phyloP scores from a whole-genome alignment of 2,797 vertebrate species.

The Enteromius mattozi region DNA sequence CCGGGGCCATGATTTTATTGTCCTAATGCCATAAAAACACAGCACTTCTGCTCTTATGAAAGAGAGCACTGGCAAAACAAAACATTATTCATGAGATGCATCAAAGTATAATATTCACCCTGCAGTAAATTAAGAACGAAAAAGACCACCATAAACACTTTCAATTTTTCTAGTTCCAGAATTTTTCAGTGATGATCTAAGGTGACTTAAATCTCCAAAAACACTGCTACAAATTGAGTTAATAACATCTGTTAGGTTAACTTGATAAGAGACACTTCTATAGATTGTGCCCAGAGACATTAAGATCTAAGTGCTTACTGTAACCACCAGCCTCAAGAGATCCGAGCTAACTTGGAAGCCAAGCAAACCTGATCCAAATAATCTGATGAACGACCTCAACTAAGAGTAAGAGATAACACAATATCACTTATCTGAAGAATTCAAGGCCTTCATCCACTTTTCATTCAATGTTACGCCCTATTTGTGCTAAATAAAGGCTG shows the following conservation, averaged over 20 bases:
- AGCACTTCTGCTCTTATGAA: slow-evolving; percentile 23
- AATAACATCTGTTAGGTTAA: slow-evolving; percentile 27
- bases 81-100: slow-evolving; percentile 5
- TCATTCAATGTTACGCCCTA: neutral
- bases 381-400: slow-evolving; percentile 28
- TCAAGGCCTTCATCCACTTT: slow-evolving; percentile 31
- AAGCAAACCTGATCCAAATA: slow-evolving; percentile 21
- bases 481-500: slow-evolving; percentile 7
- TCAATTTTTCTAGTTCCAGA: neutral
- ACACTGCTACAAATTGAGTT: neutral
- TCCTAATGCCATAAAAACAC: slow-evolving; percentile 36
- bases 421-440: slow-evolving; percentile 53
- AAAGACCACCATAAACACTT: neutral
- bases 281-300: neutral
- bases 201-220: neutral
- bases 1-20: slow-evolving; percentile 31
- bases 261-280: slow-evolving; percentile 6
- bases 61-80: neutral
- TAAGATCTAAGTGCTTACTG: slow-evolving; percentile 33
- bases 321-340: slow-evolving; percentile 28
- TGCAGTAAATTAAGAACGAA: neutral
- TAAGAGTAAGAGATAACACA: slow-evolving; percentile 27
- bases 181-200: neutral
- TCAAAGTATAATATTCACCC: neutral
- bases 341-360: neutral